Conservation (phyloP, 2,888 invertebrate genomes). For the Stegophylla sp. region DNA sequence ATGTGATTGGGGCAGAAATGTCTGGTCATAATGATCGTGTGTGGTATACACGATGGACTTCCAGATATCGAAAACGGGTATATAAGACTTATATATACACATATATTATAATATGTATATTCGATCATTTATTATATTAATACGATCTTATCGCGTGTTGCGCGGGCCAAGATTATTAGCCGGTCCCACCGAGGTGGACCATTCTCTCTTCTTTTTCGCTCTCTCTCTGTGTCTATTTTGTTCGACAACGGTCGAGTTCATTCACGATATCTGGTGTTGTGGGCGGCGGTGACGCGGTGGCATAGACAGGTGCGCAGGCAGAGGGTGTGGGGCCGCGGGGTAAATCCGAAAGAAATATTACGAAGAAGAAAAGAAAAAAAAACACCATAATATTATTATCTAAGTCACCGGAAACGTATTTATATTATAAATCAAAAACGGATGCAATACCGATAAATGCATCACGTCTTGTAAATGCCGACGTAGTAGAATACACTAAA, state of each 20-base stretch:
- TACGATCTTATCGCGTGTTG: slow-evolving; percentile 58
- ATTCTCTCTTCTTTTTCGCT: not conserved
- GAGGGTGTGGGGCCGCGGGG: too few relatives aligned
- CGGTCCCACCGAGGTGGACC: slow-evolving; percentile 40
- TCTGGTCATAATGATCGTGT: slow-evolving; percentile 59
- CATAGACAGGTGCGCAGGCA: too few relatives aligned
- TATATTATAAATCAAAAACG: slow-evolving; percentile 38
- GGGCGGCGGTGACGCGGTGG: slow-evolving; percentile 17
- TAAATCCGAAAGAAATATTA: not conserved
- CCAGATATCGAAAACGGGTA: slow-evolving; percentile 57
- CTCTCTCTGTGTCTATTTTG: not conserved
- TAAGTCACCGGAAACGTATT: slow-evolving; percentile 54
- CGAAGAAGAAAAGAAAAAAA: not conserved
- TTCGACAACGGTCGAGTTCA: not conserved
- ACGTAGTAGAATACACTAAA: not conserved
- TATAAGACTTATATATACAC: not conserved
- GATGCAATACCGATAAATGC: slow-evolving; percentile 25
- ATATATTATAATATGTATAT: not conserved
- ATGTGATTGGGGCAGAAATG: slow-evolving; percentile 54
- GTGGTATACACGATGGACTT: slow-evolving; percentile 58
- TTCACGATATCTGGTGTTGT: slow-evolving; percentile 40
- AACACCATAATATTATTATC: slow-evolving; percentile 30
- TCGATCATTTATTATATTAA: slow-evolving; percentile 58
- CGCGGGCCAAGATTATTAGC: slow-evolving; percentile 59
- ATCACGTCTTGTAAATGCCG: not conserved